phyloP scores from a whole-genome alignment of 92 coral and sea anemone species.

The Epizoanthus ramosus region DNA sequence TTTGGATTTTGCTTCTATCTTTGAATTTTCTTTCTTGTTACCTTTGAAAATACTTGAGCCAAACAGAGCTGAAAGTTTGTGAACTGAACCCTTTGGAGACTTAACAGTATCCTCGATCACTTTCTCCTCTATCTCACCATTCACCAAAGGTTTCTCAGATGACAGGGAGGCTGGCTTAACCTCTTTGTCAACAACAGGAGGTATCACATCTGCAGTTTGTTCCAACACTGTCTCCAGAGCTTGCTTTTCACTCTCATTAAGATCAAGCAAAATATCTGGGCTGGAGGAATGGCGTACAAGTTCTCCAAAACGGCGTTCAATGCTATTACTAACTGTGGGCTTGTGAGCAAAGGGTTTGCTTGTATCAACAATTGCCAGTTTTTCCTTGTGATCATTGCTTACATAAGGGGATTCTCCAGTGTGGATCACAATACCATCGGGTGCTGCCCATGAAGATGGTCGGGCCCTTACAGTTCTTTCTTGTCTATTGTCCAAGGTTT shows the following conservation, averaged over 20 bases:
- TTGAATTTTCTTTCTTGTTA: conserved; percentile 65
- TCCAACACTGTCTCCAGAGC: background rate
- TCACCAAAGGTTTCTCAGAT: background rate
- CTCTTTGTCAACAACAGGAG: background rate
- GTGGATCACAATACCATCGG: background rate
- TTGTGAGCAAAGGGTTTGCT: conserved; percentile 26
- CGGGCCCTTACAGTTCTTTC: conserved; percentile 15
- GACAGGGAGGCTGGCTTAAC: background rate
- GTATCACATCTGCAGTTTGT: background rate
- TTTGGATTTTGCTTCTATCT: conserved; percentile 22
- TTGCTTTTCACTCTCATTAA: conserved; percentile 2
- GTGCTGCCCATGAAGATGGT: conserved; percentile 17
- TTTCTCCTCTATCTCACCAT: background rate
- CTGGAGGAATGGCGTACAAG: conserved; percentile 40
- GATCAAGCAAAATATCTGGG: conserved; percentile 23
- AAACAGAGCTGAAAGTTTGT: conserved; percentile 78
- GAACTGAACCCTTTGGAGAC: conserved; percentile 72
- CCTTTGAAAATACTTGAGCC: conserved; percentile 75
- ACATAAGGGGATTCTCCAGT: background rate
- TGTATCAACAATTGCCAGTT: background rate
- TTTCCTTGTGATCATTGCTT: background rate
- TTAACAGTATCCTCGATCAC: conserved; percentile 16
- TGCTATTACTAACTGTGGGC: conserved; percentile 6
- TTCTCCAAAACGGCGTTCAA: conserved; percentile 37
- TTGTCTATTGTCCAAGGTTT: conserved; percentile 9